Conservation (phyloP, 2,797 vertebrate genomes). For the Diceros bicornis region DNA sequence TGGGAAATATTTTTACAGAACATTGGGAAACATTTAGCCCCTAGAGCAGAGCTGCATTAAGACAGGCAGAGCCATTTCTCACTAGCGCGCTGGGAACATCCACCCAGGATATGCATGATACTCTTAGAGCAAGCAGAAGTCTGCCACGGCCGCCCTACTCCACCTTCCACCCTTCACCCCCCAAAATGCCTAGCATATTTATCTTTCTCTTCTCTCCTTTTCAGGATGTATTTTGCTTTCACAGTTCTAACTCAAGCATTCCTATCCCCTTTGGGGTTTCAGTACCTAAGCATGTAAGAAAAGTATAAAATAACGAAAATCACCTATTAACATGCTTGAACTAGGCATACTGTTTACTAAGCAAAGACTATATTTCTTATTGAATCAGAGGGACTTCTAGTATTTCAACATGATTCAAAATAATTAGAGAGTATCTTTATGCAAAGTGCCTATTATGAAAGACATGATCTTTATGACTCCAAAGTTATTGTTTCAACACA, state of each 20-base stretch:
- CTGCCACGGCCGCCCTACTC: neutral
- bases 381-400: neutral
- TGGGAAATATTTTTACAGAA: slow-evolving; percentile 6
- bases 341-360: neutral
- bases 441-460: neutral
- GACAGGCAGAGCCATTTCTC: neutral
- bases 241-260: neutral
- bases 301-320: neutral
- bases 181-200: neutral
- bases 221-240: neutral
- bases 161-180: rapidly evolving
- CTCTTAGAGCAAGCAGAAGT: neutral
- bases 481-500: neutral
- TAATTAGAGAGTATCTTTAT: neutral
- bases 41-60: neutral
- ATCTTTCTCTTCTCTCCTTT: neutral
- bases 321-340: neutral
- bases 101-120: neutral
- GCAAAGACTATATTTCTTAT: neutral
- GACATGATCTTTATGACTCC: neutral
- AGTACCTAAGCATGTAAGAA: neutral
- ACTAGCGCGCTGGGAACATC: neutral
- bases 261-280: neutral
- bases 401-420: slow-evolving; percentile 27
- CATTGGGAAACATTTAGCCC: neutral